Percentiles rank a stretch among this genome's conserved stretches.
phyloP scores from a whole-genome alignment of 2,113 vertebrate species.

The Maccullochella peelii region DNA sequence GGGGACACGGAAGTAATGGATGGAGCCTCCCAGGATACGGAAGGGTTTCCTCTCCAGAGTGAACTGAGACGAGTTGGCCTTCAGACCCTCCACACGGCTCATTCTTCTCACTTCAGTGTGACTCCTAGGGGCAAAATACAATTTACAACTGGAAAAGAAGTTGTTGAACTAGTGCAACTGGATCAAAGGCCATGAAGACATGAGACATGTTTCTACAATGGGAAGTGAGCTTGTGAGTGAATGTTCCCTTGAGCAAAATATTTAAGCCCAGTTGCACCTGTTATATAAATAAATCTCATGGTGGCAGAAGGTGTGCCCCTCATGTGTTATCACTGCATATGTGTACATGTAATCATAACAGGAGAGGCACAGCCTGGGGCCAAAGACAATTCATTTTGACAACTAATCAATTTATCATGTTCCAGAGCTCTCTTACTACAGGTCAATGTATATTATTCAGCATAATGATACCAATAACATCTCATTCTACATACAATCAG shows the following conservation, averaged over 20 bases:
- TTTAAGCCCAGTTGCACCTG: neutral
- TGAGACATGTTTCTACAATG: neutral
- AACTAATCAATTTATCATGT: neutral
- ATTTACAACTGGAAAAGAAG: neutral
- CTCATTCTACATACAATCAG: neutral
- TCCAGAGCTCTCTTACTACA: neutral
- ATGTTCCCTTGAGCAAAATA: neutral
- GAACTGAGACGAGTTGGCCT: slow-evolving; percentile 84
- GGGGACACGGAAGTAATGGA: slow-evolving; percentile 93
- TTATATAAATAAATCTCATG: neutral
- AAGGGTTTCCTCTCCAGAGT: slow-evolving; percentile 86
- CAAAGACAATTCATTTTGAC: neutral
- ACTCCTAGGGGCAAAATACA: slow-evolving; percentile 26
- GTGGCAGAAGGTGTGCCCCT: neutral
- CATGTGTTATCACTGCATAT: neutral
- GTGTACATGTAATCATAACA: neutral
- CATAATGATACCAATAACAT: neutral
- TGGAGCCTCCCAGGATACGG: slow-evolving; percentile 89
- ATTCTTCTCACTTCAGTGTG: slow-evolving; percentile 47
- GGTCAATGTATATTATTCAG: neutral
- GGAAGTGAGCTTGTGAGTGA: neutral
- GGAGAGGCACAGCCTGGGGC: neutral
- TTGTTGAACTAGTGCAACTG: neutral
- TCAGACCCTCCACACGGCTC: slow-evolving; percentile 83
- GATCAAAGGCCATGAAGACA: neutral